phyloP scores from a whole-genome alignment of 2,888 invertebrate genomes.

The Exephanes ischioxanthus region DNA sequence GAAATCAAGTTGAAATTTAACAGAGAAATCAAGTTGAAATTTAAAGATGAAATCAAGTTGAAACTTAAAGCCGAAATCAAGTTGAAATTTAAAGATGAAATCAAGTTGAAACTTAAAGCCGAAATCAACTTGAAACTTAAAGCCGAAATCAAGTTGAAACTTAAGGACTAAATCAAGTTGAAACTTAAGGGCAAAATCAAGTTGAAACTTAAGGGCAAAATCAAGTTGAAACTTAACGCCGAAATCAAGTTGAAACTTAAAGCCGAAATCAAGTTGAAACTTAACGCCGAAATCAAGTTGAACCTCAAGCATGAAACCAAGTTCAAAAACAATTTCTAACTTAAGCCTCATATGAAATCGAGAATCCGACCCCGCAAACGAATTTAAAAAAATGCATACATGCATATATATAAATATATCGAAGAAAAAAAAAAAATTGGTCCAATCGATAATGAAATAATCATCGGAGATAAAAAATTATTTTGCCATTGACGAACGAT shows the following conservation, averaged over 20 bases:
- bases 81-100: not conserved
- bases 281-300: too few species aligned
- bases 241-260: not conserved
- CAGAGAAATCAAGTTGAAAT: not conserved
- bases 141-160: too few species aligned
- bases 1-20: not conserved
- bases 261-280: too few species aligned
- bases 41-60: not conserved
- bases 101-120: not conserved
- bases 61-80: not conserved
- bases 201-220: not conserved
- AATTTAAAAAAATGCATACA: not conserved
- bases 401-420: not conserved
- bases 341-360: not conserved
- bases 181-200: too few species aligned
- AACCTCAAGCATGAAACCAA: not conserved
- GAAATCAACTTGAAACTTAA: too few species aligned
- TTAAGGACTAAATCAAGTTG: too few species aligned
- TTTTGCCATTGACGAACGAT: not conserved
- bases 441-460: not conserved
- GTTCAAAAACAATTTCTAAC: not conserved
- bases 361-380: not conserved
- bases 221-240: not conserved
- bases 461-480: not conserved
- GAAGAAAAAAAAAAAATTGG: not conserved